These are phyloP conservation scores for Yponomeuta sedellus DNA, from an alignment of 2,888 invertebrate genomes.

Conservation along the genomic window DNA sequence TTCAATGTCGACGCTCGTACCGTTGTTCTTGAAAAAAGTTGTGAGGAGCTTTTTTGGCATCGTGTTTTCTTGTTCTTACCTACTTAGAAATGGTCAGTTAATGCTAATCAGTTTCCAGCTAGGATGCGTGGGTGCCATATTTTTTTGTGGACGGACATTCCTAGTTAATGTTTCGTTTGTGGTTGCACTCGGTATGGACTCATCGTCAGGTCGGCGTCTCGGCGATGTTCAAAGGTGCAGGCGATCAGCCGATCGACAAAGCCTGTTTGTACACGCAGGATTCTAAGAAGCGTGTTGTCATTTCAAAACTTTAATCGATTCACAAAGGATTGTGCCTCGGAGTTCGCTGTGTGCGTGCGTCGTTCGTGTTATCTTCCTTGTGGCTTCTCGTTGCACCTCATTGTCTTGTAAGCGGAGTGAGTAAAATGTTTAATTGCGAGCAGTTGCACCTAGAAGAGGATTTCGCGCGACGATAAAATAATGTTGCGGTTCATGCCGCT, in stretches of 20 bases:
- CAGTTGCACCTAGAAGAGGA: background rate
- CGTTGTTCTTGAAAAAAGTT: background rate
- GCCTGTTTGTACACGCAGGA: slow-evolving; percentile 43
- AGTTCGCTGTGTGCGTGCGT: background rate
- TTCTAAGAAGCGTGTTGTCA: slow-evolving; percentile 33
- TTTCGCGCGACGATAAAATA: background rate
- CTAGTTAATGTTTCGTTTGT: background rate
- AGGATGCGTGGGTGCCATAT: slow-evolving; percentile 2
- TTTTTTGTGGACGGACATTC: background rate
- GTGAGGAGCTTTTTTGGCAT: background rate
- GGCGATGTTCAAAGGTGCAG: slow-evolving; percentile 24
- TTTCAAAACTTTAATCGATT: slow-evolving; percentile 10
- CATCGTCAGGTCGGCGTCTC: slow-evolving; percentile 20
- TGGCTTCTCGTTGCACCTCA: slow-evolving; percentile 1
- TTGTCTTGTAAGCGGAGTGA: slow-evolving; percentile 1
- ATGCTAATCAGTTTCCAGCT: background rate
- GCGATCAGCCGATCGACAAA: slow-evolving; percentile 33
- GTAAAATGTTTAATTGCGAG: background rate
- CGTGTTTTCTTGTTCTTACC: background rate
- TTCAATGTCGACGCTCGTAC: slow-evolving; percentile 1
- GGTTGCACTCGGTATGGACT: slow-evolving; percentile 25
- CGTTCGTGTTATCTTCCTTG: background rate
- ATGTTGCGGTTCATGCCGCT: background rate
- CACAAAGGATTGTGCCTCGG: background rate
- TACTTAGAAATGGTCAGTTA: background rate